Base-by-base conservation (phyloP, 2,113 vertebrate species). In the Cebus imitator region DNA sequence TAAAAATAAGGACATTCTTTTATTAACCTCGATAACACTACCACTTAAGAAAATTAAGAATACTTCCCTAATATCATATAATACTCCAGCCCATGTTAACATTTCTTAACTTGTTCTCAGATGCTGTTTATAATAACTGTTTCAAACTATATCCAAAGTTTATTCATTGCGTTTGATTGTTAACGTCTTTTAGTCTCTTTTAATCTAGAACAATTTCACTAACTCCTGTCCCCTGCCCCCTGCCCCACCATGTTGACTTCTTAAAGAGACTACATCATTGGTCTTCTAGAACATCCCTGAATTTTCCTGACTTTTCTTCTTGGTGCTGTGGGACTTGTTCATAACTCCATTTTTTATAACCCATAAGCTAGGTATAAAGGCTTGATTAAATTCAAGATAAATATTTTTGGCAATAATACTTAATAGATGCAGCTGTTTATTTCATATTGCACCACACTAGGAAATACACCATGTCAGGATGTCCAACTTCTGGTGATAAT, bases 341-440 rank as follows among this genome's bases (percentile, higher is more conserved):
- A n/a, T 85, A 96, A 92, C 21, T 17, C 6, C 45, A 90, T 70
- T 83, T 89, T 45, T 80, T 75, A 37, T 64, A 84, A 43, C 58
- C 10, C 88, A n/a, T 2, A 94, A 88, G 20, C 50, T 79, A 96
- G 43, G 18, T 55, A 92, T 85, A 96, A 94, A 87, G 14, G 0
- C n/a, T 90, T 83, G 35, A 81, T 93, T 96, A 81, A 93, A 82
- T 75, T 96, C 23, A 91, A 85, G 9, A 61, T 66, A 84, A 58
- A 75, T 10, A 40, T 57, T 89, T 83, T 96, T 50, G 32, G 55
- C 55, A 95, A 87, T 35, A 96, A 57, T 92, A 27, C n/a, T 92
- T 93, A 68, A 55, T 76, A 84, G 84, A 76, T 92, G n/a, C 48
- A 58, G 14, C n/a, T 84, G 8, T 90, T 93, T 68, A 84, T 95